A percentile compares a stretch with the other conserved stretches of the same genome.
These are phyloP conservation scores for Corapipo altera DNA, from an alignment of 2,113 vertebrate genomes.

Conservation along the genomic window DNA sequence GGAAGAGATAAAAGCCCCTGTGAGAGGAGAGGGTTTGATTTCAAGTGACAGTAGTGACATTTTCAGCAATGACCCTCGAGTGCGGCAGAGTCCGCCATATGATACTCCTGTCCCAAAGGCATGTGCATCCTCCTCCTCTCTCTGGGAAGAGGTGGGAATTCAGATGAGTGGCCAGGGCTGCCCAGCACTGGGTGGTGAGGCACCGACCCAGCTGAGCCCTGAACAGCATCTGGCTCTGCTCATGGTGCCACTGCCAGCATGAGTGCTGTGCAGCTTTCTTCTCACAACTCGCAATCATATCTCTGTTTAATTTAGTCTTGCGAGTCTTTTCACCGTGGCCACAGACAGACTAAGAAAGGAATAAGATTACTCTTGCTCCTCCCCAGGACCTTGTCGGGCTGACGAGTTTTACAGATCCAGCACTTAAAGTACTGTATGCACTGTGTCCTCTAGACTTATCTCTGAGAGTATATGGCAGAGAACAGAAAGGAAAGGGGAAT, in stretches of 20 bases:
- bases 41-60: constrained; percentile 30
- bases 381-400: background rate
- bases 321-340: background rate
- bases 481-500: background rate
- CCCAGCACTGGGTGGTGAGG: background rate
- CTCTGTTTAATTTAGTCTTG: background rate
- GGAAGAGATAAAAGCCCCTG: background rate
- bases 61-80: background rate
- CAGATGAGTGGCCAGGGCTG: background rate
- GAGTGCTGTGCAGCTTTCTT: background rate
- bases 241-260: accelerated
- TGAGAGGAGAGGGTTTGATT: background rate
- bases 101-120: background rate
- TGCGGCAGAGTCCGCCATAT: background rate
- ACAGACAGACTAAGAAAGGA: background rate
- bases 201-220: accelerated
- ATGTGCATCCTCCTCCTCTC: background rate
- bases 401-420: background rate
- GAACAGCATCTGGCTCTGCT: accelerated
- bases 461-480: background rate
- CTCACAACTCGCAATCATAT: accelerated
- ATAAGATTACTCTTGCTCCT: background rate
- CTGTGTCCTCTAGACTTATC: background rate
- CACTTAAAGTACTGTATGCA: background rate
- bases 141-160: background rate